These are phyloP conservation scores for Tetramorium parvispinum DNA, from an alignment of 1,140 invertebrate species.

Conservation along the genomic window DNA sequence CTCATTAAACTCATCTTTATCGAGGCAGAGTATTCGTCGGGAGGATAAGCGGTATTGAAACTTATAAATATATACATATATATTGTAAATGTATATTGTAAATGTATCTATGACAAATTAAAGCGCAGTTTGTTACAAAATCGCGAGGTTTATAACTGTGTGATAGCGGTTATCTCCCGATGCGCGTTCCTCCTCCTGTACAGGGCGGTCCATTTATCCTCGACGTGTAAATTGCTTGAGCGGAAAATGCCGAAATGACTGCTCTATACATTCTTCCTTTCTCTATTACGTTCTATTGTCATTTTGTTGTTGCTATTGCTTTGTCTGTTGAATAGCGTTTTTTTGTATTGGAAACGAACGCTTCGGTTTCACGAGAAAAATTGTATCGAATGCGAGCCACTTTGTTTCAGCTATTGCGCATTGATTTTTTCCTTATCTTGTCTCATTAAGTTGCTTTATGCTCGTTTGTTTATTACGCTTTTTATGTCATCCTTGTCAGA, in stretches of 20 bases:
- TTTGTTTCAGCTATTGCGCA: too few relatives aligned
- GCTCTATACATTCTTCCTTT: not conserved
- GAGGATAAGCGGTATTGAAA: slow-evolving; percentile 77
- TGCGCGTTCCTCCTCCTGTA: not conserved
- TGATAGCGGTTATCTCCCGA: not conserved
- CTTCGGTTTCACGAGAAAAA: too few relatives aligned
- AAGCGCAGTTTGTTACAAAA: slow-evolving; percentile 83
- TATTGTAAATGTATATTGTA: slow-evolving; percentile 85
- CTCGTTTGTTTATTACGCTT: too few relatives aligned
- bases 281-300: too few relatives aligned
- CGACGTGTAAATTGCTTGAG: not conserved
- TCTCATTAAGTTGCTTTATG: too few relatives aligned
- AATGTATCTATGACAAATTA: slow-evolving; percentile 84
- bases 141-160: not conserved
- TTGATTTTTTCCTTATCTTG: too few relatives aligned
- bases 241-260: not conserved
- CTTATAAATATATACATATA: slow-evolving; percentile 83
- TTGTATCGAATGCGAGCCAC: too few relatives aligned
- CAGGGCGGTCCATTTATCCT: not conserved
- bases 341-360: too few relatives aligned
- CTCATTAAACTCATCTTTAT: slow-evolving; percentile 70
- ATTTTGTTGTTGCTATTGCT: not conserved
- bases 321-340: too few relatives aligned
- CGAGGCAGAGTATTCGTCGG: slow-evolving; percentile 74
- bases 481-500: too few relatives aligned